These are phyloP conservation scores for Luperina nickerlii DNA, from an alignment of 2,888 invertebrate species.

Conservation along the genomic window DNA sequence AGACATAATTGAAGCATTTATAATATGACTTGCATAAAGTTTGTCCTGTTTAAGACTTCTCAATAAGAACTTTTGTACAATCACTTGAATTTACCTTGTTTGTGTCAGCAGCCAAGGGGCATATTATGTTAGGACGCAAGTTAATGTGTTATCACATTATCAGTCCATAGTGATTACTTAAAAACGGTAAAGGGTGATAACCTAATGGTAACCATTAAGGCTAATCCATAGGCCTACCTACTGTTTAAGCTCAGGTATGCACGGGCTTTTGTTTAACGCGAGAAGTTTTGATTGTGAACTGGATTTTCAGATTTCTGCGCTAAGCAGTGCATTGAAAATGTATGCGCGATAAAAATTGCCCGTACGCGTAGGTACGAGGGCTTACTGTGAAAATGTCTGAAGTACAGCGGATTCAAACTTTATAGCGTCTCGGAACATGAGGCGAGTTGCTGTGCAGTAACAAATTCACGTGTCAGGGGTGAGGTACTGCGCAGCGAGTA, in stretches of 20 bases:
- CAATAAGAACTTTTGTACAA: slow-evolving; percentile 4
- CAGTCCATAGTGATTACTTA: neutral
- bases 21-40: neutral
- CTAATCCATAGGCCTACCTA: neutral
- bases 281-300: neutral
- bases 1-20: neutral
- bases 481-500: no score
- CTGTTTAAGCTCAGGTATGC: neutral
- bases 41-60: neutral
- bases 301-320: neutral
- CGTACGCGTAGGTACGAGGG: neutral
- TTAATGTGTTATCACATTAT: neutral
- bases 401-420: neutral
- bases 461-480: no score
- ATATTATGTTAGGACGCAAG: neutral
- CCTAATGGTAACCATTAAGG: no score
- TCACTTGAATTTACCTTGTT: neutral
- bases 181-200: neutral
- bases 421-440: no score
- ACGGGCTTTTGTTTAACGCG: neutral
- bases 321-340: neutral
- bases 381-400: neutral
- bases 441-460: no score
- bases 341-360: neutral
- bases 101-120: neutral